Evolutionary conservation across 2,797 vertebrate genomes (phyloP).

Genomic region (Agapornis canus): DNA sequence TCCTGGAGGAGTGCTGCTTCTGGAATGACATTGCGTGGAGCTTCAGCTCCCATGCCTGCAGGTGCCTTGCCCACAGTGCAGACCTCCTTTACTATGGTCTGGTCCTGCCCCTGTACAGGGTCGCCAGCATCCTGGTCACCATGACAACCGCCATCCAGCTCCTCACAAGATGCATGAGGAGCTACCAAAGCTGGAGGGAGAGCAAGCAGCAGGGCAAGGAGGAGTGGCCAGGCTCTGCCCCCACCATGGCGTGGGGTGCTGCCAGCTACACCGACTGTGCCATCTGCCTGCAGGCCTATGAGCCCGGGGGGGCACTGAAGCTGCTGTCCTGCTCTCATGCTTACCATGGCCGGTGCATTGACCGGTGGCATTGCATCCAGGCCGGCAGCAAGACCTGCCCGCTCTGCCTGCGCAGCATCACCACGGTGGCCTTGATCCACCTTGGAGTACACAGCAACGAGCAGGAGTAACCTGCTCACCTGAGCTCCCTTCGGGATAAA

Average conservation of each 20-base stretch:
- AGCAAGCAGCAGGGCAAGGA: background rate
- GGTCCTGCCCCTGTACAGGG: background rate
- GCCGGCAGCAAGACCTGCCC: conserved; percentile 84
- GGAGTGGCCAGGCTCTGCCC: fast-evolving
- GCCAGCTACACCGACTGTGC: conserved; percentile 81
- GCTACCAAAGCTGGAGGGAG: background rate
- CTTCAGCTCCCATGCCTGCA: background rate
- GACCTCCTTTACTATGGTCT: background rate
- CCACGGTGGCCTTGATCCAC: fast-evolving
- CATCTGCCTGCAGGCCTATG: conserved; percentile 88
- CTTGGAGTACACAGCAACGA: fast-evolving
- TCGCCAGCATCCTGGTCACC: background rate
- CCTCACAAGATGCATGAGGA: background rate
- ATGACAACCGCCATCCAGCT: background rate
- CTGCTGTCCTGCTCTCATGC: conserved; percentile 88
- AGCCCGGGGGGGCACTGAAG: conserved; percentile 84
- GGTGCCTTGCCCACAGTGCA: background rate
- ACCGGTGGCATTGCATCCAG: conserved; percentile 84
- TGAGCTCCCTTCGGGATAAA: background rate
- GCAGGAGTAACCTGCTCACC: background rate
- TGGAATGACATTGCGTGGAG: background rate
- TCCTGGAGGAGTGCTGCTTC: background rate
- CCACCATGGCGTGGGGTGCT: conserved; percentile 76
- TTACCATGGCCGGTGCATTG: conserved; percentile 86
- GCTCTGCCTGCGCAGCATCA: conserved; percentile 67